Base-by-base conservation (phyloP, 2,797 vertebrate species). In the Rhinogobio ventralis region DNA sequence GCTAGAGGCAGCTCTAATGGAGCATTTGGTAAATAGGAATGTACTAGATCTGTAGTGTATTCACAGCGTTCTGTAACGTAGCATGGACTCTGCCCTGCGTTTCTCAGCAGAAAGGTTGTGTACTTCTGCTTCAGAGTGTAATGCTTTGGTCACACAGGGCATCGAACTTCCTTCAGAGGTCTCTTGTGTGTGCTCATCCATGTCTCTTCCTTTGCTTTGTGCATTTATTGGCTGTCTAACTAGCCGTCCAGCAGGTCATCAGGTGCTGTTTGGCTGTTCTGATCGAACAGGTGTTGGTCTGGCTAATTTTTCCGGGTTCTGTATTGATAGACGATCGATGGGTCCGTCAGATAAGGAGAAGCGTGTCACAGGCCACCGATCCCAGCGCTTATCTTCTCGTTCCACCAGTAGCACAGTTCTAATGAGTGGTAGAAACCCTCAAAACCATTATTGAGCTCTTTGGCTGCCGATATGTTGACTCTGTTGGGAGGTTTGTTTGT, bases 381-480 rank as follows among this genome's bases (percentile, higher is more conserved):
- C 93, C 92, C 92, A 88, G 88, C 84, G 89, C 93, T 95, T 96
- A 95, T 95, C 95, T 93, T 87, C 75, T 88, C 92, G 91, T 93
- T 91, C 90, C 91, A 90, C 89, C 89, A 91, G 91, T 87, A 89
- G 89, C 90, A 80, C 82, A 87, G 88, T 86, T 79, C 91, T 92
- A 93, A 93, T 93, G 91, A 94, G 93, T 62, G 89, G 90, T 66
- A 88, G 90, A 88, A 92, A 90, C 90, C 89, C 42, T 28, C 85
- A 83, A 90, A 90, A 92, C 90, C 84, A 86, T 90, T 93, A 94
- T 93, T 91, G 92, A 92, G 81, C 55, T 60, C 62, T 85, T 39
- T 72, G 11, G 66, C 73, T 42, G 86, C 55, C 86, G 68, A 86
- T 87, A 85, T 81, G 86, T 81, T 83, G 82, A 84, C 79, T n/a